Evolutionary conservation across 2,797 vertebrate genomes (phyloP), one percentile per base, ranked within the genome.

Genomic region (Tragelaphus eurycerus): DNA sequence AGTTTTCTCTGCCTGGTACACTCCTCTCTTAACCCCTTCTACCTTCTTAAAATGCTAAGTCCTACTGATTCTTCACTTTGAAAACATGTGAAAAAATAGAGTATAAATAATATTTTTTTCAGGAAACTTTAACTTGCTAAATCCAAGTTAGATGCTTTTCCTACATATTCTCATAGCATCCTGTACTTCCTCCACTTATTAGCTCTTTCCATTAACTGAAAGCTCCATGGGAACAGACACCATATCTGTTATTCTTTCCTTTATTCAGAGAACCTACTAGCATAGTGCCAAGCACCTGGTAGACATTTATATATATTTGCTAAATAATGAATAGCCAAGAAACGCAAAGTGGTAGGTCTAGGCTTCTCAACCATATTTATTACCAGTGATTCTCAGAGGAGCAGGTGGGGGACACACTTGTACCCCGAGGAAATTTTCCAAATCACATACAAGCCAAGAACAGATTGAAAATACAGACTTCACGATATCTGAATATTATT

Each of bases 381-480:
- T 83, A 89, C 6, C 43, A 93, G 11, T 54, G 38, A 94, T 50
- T 86, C 55, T 91, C 60, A 92, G 16, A 60, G 50, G 27, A 90
- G 43, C 23, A 78, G 7, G 71, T 0, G 1, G 84, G 19, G 34
- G 60, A 12, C 15, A 74, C 8, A 79, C 1, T 1, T 27, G 64
- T 46, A 93, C 10, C 34, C 29, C 7, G 15, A 62, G 23, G 34
- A 55, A 62, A 34, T 81, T 95, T 19, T 93, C 57, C 27, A 60
- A 89, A 96, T 92, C 31, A 96, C 29, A 89, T 19, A 93, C 8
- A 92, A 71, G 21, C 23, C 67, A 93, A 62, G 23, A 90, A 91
- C 5, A 95, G n/a, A 95, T 62, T 93, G 48, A 94, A 96, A 96
- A 84, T 64, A 76, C 95, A 67, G 81, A 62, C 29, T 86, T 84